Evolutionary conservation across 2,797 vertebrate genomes (phyloP).

Genomic region (Triplophysa bombifrons): DNA sequence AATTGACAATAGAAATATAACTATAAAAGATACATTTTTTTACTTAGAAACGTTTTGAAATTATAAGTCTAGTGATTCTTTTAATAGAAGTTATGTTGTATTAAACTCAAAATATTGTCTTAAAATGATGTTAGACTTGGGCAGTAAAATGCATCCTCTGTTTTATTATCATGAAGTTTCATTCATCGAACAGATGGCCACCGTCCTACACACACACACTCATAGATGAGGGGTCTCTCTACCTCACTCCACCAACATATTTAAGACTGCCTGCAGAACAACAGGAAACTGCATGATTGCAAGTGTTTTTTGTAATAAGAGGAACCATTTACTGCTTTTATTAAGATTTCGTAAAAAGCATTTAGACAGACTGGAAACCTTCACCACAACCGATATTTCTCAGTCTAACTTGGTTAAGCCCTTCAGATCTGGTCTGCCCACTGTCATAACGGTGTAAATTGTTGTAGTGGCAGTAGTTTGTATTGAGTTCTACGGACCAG

Average conservation of each 20-base stretch:
- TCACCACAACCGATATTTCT: not conserved
- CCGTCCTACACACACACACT: not conserved
- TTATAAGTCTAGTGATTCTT: no score
- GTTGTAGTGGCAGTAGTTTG: not conserved
- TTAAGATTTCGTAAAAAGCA: not conserved
- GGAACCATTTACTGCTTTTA: slow-evolving; percentile 50
- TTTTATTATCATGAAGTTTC: not conserved
- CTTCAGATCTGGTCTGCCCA: not conserved
- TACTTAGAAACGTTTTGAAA: no score
- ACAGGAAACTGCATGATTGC: slow-evolving; percentile 73
- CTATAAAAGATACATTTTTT: no score
- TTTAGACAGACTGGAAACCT: not conserved
- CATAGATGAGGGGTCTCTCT: slow-evolving; percentile 36
- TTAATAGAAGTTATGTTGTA: no score
- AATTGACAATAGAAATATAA: slow-evolving; percentile 7
- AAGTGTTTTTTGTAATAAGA: slow-evolving; percentile 51
- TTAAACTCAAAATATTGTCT: no score
- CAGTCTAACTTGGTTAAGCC: not conserved
- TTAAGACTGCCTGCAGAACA: slow-evolving; percentile 60
- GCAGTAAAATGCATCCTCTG: slow-evolving; percentile 10
- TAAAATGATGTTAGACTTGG: no score
- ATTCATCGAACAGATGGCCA: slow-evolving; percentile 11
- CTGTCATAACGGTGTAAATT: not conserved
- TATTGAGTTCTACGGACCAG: not conserved
- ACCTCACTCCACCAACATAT: slow-evolving; percentile 49